Base-by-base conservation (phyloP, 2,113 vertebrate genomes). In the Phalacrocorax aristotelis region DNA sequence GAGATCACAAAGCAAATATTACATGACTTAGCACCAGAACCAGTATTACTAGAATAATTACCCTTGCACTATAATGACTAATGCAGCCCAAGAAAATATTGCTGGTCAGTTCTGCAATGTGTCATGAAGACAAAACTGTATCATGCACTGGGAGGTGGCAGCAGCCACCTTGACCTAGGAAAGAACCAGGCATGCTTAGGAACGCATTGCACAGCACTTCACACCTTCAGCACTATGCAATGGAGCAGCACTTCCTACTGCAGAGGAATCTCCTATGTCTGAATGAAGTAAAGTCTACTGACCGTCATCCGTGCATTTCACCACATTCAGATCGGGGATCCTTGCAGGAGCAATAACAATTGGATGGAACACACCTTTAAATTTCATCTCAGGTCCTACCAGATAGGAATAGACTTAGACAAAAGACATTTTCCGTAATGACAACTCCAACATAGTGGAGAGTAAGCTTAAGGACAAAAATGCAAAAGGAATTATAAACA, bases 281-380 rank as follows among this genome's bases (percentile, higher is more conserved):
- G 40, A 86, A 93, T 38, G 51, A 85, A 52, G 26, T 21, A 4
- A 86, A 78, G 49, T 26, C 29, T 75, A 96, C 95, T 85, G 32
- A 97, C 96, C 96, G 13, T 91, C 85, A 48, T 93, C 70, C 10
- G 38, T 91, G 48, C 15, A 25, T 71, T 92, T 88, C 90, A 95
- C 82, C n/a, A 89, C 57, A 54, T 96, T 93, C 62, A 97, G 93
- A 57, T 98, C 97, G 18, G 60, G 94, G 65, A 97, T 94, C 87
- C 95, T 98, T 84, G 93, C 83, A 82, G 97, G 92, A 94, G 90
- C 97, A 86, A 97, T 79, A 87, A 97, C 83, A 88, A 98, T 10
- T 64, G 97, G 96, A 93, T 98, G 94, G 84, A 93, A 96, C 76
- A 96, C 29, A 1, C 89, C 89, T 96, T 69, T 94, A 27, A 97